Conservation (phyloP, 2,797 vertebrate genomes). For the Muraenolepis orangiensis region DNA sequence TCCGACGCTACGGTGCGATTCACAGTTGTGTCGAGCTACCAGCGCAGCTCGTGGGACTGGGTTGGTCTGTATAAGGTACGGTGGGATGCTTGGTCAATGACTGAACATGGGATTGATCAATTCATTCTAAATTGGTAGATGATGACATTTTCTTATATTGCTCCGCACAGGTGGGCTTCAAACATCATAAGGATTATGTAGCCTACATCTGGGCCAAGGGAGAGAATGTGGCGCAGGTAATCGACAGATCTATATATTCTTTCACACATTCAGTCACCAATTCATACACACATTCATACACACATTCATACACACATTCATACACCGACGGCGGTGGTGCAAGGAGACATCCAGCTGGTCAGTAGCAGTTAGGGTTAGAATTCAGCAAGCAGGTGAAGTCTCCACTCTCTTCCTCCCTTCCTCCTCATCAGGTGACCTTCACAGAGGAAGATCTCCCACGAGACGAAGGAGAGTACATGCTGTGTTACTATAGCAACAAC, state of each 20-base stretch:
- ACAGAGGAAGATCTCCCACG: slow-evolving; percentile 89
- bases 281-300: no score
- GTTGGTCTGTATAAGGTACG: slow-evolving; percentile 95
- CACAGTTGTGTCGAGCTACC: slow-evolving; percentile 77
- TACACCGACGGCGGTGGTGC: no score
- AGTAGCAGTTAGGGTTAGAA: no score
- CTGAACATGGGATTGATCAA: no score
- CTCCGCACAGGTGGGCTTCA: slow-evolving; percentile 69
- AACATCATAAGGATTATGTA: slow-evolving; percentile 90
- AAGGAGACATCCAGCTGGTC: no score
- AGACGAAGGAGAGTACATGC: slow-evolving; percentile 87
- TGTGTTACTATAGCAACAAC: slow-evolving; percentile 91
- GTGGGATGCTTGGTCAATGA: no score
- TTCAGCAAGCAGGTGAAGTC: background rate
- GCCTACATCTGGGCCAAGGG: slow-evolving; percentile 91
- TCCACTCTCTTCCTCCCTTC: background rate
- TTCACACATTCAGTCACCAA: no score
- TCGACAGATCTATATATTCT: background rate
- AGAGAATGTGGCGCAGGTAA: slow-evolving; percentile 73
- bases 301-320: no score
- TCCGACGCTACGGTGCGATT: slow-evolving; percentile 86
- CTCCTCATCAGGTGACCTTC: slow-evolving; percentile 81
- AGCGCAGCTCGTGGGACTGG: slow-evolving; percentile 98
- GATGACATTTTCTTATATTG: background rate
- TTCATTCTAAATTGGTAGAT: no score